Evolutionary conservation across 2,888 invertebrate genomes (phyloP), one percentile per base, ranked within the genome.

Genomic region (Lochmaea crataegi): DNA sequence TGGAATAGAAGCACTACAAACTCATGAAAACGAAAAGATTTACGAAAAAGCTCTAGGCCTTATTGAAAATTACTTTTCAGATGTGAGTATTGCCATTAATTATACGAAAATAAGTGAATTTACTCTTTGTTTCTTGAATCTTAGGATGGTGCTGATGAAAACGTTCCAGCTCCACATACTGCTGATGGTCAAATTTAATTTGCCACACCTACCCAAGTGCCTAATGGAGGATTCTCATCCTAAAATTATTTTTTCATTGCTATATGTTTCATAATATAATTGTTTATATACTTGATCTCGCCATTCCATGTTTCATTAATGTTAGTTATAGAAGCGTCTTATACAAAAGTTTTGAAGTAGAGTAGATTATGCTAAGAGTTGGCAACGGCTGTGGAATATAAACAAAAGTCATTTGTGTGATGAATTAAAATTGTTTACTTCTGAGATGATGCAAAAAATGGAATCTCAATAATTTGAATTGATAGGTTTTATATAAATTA

Each of bases 21-120:
- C 92, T 70, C 98, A 98, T 83, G 95, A 96, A 81, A 97, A 97
- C 83, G 93, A 94, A 84, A 93, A 95, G 86, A 93, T 97, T 26
- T 87, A 87, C 64, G 87, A 87, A 77, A 86, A 87, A 76, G 83
- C 87, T 1, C 79, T 87, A 60, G 77, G 77, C 66, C 79, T 87
- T 10, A 87, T 87, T 65, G 87, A 87, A 78, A 86, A 84, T 68
- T 87, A 82, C 79, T 87, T 87, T 76, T 83, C 85, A 58, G 87
- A 86, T 71, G 86, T 86, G 82, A 77, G 79, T 81, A 74, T 7
- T 32, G 65, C 16, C 0, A 12, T 67, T 60, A 71, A 64, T 12
- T 45, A 18, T 32, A 42, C 10, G 6, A 69, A 18, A 18, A 48
- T 48, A n/a, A n/a, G 45, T 16, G 51, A 38, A 38, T 38, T 38